Conservation (phyloP, 1,140 invertebrate genomes). For the Chironomus striatipennis region DNA sequence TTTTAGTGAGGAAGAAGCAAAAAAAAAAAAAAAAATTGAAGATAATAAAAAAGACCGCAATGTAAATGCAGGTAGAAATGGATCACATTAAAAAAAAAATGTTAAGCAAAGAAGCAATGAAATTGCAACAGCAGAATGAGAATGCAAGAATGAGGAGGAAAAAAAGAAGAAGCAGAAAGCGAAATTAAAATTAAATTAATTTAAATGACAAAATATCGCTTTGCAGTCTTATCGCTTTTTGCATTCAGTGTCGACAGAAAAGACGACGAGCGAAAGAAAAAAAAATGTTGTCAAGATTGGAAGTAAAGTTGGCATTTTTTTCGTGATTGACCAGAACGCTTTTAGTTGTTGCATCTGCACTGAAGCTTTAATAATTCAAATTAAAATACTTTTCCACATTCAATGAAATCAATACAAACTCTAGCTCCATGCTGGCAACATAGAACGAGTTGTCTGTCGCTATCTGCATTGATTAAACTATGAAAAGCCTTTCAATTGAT, state of each 20-base stretch:
- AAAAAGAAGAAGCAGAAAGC: background rate
- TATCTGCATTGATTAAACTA: too few species aligned
- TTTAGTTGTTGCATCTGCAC: too few species aligned
- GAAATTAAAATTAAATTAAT: constrained; percentile 15
- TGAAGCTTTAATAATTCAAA: too few species aligned
- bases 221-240: background rate
- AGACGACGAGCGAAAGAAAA: background rate
- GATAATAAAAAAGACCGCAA: background rate
- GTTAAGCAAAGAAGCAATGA: background rate
- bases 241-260: background rate
- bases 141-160: background rate
- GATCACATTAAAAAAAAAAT: background rate
- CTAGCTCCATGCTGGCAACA: too few species aligned
- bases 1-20: too few species aligned
- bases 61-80: background rate
- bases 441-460: too few species aligned
- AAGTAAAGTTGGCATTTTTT: too few species aligned
- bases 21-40: too few species aligned
- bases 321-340: too few species aligned
- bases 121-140: background rate
- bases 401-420: too few species aligned
- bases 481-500: too few species aligned
- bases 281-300: background rate
- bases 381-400: too few species aligned
- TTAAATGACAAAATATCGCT: constrained; percentile 14